Evolutionary conservation across 1,140 invertebrate genomes (phyloP).

Genomic region (Pollicipes pollicipes): DNA sequence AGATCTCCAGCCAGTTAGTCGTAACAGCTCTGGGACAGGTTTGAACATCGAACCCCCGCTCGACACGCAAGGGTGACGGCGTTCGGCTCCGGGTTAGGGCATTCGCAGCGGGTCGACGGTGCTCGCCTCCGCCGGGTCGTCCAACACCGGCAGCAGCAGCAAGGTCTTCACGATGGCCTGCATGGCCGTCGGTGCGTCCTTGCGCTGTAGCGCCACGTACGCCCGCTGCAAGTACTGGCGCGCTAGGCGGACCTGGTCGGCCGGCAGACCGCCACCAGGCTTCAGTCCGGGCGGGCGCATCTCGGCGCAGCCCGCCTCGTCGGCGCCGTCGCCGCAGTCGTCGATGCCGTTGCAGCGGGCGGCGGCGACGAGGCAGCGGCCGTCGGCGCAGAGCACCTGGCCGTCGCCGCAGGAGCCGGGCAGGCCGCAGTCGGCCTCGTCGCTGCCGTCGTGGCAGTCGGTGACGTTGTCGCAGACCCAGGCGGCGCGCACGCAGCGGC

Average conservation of each 20-base stretch:
- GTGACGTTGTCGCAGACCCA: conserved; percentile 50
- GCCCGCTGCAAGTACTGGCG: background rate
- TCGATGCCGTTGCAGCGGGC: conserved; percentile 41
- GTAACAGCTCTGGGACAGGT: no score
- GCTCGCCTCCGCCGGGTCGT: no score
- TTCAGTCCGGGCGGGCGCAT: background rate
- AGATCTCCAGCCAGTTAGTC: no score
- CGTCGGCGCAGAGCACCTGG: conserved; percentile 19
- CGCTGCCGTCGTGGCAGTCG: conserved; percentile 46
- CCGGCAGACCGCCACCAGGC: no score
- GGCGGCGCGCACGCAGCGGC: conserved; percentile 46
- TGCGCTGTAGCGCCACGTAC: background rate
- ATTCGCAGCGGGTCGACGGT: no score
- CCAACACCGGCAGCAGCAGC: conserved; percentile 8
- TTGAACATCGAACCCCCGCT: no score
- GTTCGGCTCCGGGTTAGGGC: no score
- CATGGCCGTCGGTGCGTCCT: no score
- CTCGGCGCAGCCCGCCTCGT: conserved; percentile 26
- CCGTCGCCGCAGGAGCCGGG: conserved; percentile 13
- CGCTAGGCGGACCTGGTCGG: no score
- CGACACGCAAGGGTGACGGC: no score
- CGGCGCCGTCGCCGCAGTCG: conserved; percentile 25
- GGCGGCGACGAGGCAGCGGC: conserved; percentile 32
- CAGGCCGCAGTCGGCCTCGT: conserved; percentile 35
- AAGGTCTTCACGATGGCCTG: background rate